Base-by-base conservation (phyloP, 2,888 invertebrate species). In the Neocrepidodera transversa region DNA sequence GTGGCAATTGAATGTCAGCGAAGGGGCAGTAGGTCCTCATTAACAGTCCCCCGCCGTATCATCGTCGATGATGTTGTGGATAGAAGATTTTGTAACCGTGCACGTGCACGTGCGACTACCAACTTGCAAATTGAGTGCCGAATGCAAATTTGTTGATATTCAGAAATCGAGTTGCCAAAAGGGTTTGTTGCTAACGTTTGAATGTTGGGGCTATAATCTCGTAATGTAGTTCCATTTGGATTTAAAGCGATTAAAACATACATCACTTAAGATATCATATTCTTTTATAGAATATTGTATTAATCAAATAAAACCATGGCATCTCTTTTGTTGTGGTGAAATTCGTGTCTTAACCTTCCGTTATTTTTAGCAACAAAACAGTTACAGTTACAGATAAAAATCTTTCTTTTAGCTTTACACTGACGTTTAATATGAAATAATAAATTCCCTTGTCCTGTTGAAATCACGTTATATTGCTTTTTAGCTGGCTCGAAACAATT, bases 1-100 rank as follows among this genome's bases (percentile, higher is more conserved):
- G 68, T 67, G 71, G 69, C 70, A 71, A 71, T 71, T 69, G 69
- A 70, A 70, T 68, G 49, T 60, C 61, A 51, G 38, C 20, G 23
- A 30, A 36, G 45, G 54, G 45, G 35, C 36, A 20, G 17, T 49
- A 51, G 55, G 50, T 45, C 57, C 65, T 64, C 67, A 66, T 65
- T 67, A 67, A 62, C 54, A 57, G 52, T 59, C 64, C 66, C 67
- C 62, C 61, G 48, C 52, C 51, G 51, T 49, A 59, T 58, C 62
- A 66, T 62, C 68, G n/a, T 62, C 61, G 45, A 59, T 65, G 64
- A 66, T 64, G 58, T 62, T 54, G 43, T 26, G 60, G 48, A 67
- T 66, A 56, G 43, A 53, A 53, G 53, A 53, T 40, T 53, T 17
- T 17, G n/a, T n/a, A n/a, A 32, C 43, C 32, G 18, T 53, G 53